These are phyloP conservation scores for Colossoma macropomum DNA, from an alignment of 2,113 vertebrate genomes.

Conservation along the genomic window DNA sequence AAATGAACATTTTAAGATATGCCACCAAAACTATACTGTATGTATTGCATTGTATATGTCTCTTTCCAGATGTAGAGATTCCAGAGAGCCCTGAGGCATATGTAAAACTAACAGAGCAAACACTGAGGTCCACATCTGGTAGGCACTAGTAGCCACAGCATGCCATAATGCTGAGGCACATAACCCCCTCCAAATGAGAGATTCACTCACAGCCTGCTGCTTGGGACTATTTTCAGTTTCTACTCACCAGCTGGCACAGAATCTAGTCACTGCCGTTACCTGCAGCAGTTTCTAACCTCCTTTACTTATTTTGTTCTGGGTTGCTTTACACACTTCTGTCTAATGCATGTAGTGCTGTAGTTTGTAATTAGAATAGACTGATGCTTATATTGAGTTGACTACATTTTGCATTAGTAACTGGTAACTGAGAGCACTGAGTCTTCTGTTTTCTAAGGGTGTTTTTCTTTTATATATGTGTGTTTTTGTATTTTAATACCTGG, in stretches of 20 bases:
- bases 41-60: conserved; percentile 76
- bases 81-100: conserved; percentile 93
- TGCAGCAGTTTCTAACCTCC: conserved; percentile 67
- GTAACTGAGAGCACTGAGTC: background rate
- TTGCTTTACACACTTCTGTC: conserved; percentile 66
- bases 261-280: conserved; percentile 43
- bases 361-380: conserved; percentile 59
- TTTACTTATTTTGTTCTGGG: conserved; percentile 59
- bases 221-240: conserved; percentile 62
- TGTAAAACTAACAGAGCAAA: conserved; percentile 94
- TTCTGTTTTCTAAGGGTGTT: conserved; percentile 19
- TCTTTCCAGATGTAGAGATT: conserved; percentile 95
- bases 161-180: conserved; percentile 58
- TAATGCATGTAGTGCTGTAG: conserved; percentile 50
- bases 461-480: conserved; percentile 25
- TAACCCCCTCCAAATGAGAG: conserved; percentile 17
- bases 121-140: conserved; percentile 90
- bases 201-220: conserved; percentile 55
- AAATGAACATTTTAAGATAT: background rate
- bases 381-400: conserved; percentile 34
- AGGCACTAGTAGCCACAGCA: conserved; percentile 79
- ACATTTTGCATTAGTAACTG: background rate
- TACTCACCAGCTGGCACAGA: conserved; percentile 57
- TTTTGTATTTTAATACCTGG: conserved; percentile 23
- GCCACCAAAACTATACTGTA: conserved; percentile 64